Conservation (phyloP, 2,113 vertebrate genomes). For the Periophthalmodon schlosseri region DNA sequence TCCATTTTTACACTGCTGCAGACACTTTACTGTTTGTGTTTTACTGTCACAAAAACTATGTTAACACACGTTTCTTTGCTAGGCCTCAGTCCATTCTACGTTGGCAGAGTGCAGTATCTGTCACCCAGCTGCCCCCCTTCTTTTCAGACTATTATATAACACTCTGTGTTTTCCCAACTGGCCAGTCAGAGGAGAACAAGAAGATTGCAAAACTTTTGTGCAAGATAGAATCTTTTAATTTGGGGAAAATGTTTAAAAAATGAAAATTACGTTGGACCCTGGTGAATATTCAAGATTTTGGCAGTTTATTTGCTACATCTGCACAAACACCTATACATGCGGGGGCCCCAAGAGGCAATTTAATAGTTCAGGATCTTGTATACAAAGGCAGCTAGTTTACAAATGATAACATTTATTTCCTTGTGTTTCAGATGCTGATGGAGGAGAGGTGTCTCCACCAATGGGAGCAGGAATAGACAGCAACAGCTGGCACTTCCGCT, state of each 20-base stretch:
- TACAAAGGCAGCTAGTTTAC: too few species aligned
- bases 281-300: too few species aligned
- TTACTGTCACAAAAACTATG: background rate
- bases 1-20: too few species aligned
- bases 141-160: conserved; percentile 67
- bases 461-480: conserved; percentile 97
- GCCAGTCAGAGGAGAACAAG: conserved; percentile 44
- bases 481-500: conserved; percentile 99
- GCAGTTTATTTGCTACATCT: too few species aligned
- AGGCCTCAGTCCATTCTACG: background rate
- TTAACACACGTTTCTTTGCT: background rate
- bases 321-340: too few species aligned
- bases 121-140: conserved; percentile 37
- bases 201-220: conserved; percentile 45
- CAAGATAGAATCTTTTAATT: background rate
- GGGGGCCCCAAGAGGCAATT: too few species aligned
- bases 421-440: conserved; percentile 86
- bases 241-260: background rate
- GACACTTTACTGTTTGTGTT: too few species aligned
- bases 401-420: background rate
- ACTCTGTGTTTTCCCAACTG: conserved; percentile 51
- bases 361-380: too few species aligned
- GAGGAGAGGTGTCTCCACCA: conserved; percentile 94
- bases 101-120: background rate
- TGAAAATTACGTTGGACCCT: too few species aligned